Evolutionary conservation across 2,888 invertebrate species (phyloP).

Genomic region (Poecilus cupreus): DNA sequence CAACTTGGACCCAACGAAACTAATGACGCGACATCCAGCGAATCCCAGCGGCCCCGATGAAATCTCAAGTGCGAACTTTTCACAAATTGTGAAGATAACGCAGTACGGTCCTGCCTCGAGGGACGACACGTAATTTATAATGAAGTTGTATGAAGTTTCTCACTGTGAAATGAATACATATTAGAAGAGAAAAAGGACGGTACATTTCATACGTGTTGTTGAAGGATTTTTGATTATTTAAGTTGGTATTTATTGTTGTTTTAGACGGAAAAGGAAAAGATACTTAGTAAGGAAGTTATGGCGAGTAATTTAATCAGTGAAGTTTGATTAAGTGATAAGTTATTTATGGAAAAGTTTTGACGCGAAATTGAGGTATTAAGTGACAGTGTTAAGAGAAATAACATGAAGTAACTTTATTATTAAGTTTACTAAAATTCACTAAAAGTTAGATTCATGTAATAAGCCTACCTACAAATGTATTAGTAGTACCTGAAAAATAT

Average conservation of each 20-base stretch:
- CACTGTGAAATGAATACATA: conserved; percentile 33
- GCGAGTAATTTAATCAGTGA: neutral
- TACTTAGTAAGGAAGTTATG: conserved; percentile 2
- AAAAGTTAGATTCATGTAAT: too few species aligned
- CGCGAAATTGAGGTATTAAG: neutral
- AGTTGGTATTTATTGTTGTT: conserved; percentile 10
- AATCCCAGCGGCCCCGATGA: neutral
- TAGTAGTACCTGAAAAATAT: too few species aligned
- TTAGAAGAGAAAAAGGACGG: neutral
- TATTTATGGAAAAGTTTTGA: conserved; percentile 3
- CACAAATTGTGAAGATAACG: conserved; percentile 13
- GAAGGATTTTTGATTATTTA: neutral
- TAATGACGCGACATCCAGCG: neutral
- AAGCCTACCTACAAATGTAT: too few species aligned
- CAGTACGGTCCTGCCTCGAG: neutral
- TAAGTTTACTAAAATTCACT: neutral
- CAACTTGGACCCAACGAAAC: neutral
- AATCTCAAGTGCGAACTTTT: neutral
- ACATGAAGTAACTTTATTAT: neutral
- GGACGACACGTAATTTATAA: conserved; percentile 23
- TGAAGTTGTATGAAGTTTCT: conserved; percentile 34
- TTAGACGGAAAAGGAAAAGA: neutral
- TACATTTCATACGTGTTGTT: neutral
- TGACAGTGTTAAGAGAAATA: neutral
- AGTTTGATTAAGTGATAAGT: conserved; percentile 4